These are phyloP conservation scores for Clamator glandarius DNA, from an alignment of 2,797 vertebrate species.

Conservation along the genomic window DNA sequence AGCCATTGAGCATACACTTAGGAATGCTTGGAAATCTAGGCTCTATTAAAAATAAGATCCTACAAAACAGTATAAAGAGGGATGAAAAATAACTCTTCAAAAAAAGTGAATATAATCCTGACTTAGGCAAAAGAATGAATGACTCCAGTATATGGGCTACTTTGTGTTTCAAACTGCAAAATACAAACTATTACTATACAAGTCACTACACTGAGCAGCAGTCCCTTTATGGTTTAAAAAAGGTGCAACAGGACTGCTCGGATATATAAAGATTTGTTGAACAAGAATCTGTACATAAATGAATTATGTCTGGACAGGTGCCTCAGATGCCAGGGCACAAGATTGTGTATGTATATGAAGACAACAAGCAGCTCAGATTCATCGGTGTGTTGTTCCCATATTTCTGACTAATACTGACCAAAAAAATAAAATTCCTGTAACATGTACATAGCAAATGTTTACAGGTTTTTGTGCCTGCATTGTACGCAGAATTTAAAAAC, in stretches of 20 bases:
- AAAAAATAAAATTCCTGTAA: not conserved
- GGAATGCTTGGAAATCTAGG: not conserved
- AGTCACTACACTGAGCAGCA: rapidly evolving
- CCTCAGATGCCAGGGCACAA: not conserved
- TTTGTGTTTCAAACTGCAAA: not conserved
- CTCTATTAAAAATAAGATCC: not conserved
- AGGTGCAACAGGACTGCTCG: not conserved
- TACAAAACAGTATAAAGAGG: not conserved
- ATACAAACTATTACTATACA: not conserved
- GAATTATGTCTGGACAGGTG: not conserved
- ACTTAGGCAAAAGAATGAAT: not conserved
- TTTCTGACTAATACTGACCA: not conserved
- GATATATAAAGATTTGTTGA: not conserved
- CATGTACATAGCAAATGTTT: rapidly evolving
- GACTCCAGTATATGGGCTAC: too few species aligned
- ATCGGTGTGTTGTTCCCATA: not conserved
- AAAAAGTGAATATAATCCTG: not conserved
- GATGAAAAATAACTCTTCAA: not conserved
- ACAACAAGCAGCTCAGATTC: not conserved
- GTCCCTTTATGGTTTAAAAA: not conserved
- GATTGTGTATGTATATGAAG: rapidly evolving
- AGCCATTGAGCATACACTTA: not conserved
- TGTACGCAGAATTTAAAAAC: not conserved
- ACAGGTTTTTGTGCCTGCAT: rapidly evolving
- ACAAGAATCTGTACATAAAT: not conserved